phyloP scores from a whole-genome alignment of 2,113 vertebrate species.

The Spilogale gracilis region DNA sequence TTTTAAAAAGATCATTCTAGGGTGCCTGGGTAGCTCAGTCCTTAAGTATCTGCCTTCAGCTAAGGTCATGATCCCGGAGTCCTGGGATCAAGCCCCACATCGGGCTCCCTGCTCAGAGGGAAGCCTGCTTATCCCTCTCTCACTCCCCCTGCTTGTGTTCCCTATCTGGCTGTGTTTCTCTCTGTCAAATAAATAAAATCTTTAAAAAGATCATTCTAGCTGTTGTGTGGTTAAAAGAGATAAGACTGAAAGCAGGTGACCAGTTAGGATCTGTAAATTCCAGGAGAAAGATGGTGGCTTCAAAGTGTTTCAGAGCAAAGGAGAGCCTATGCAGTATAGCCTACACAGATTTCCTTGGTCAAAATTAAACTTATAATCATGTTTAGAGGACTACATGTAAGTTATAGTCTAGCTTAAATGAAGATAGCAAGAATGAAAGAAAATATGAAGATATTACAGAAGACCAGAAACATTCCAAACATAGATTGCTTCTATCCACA shows the following conservation, averaged over 20 bases:
- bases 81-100: too few relatives aligned
- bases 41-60: too few relatives aligned
- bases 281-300: background rate
- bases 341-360: background rate
- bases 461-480: background rate
- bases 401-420: background rate
- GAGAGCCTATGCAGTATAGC: background rate
- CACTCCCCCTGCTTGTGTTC: too few relatives aligned
- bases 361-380: background rate
- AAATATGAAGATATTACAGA: constrained; percentile 7
- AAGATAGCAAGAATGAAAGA: background rate
- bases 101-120: too few relatives aligned
- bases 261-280: background rate
- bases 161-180: too few relatives aligned
- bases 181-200: too few relatives aligned
- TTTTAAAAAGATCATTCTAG: background rate
- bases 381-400: background rate
- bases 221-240: background rate
- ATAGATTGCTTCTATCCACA: background rate
- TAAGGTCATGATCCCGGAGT: too few relatives aligned
- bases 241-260: background rate
- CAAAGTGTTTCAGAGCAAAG: background rate
- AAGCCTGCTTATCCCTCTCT: too few relatives aligned
- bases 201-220: background rate
- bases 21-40: too few relatives aligned